Base-by-base conservation (phyloP, 1,140 invertebrate species). In the Drosophila grimshawi region DNA sequence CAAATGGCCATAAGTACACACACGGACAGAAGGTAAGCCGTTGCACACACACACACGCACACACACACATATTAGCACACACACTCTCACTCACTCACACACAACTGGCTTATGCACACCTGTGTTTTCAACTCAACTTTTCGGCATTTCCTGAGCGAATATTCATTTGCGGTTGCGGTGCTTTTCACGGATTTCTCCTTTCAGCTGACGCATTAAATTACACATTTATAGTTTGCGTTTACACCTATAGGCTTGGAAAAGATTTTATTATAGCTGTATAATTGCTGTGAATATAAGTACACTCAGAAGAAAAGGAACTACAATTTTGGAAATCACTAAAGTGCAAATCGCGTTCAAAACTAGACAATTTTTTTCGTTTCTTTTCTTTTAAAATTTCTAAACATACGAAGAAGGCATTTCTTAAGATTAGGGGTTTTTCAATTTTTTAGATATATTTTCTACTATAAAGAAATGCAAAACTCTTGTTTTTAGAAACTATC, bases 11-110 rank as follows among this genome's bases (percentile, higher is more conserved):
- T 68, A 92, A 81, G 68, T 92, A 92, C 67, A 91, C 91, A 66
- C 91, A 92, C 67, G 91, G 91, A 57, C 91, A 92, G 75, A 92
- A 92, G 91, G 91, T 92, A 91, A 64, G 78, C 55, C 30, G 10
- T n/a, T 3, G 10, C 41, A 51, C 8, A 10, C 43, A 48, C 10
- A 10, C 48, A 33, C 43, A 53, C 27, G 53, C 48, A 62, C 41
- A 8, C 32, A n/a, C 59, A 61, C 7, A 27, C 3, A 2, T 19
- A 3, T 1, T 56, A 2, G 32, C 10, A 8, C 2, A 10, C 6
- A 33, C 29, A 39, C 27, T 19, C 19, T 19, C 19, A 19, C 1
- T 19, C 19, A 19, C 19, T 0, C 19, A 19, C 45, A 29, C 11
- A 43, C 6, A 55, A 55, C 33, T 41, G 35, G 7, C 29, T 63